Conservation (phyloP, 2,113 vertebrate species). For the Morone chrysops region DNA sequence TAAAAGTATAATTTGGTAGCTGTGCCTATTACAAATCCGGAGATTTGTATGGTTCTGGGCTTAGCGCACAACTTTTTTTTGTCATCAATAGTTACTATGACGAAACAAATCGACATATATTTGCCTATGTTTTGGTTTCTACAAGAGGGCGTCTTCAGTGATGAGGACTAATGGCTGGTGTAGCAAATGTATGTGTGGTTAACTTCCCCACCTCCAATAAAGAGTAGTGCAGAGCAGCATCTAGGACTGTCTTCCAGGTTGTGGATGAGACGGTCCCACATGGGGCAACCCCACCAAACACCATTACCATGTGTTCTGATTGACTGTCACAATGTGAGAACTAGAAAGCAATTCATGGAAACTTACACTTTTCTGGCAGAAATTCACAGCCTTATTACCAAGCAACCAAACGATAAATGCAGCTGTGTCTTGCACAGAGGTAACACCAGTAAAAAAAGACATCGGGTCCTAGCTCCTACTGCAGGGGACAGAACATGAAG, state of each 20-base stretch:
- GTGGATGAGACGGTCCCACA: background rate
- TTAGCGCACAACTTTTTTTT: too few relatives aligned
- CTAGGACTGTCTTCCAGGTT: background rate
- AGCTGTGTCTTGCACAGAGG: background rate
- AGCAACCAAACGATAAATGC: background rate
- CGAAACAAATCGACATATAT: too few relatives aligned
- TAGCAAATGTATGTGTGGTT: background rate
- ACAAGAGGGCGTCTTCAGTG: too few relatives aligned
- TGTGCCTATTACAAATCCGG: too few relatives aligned
- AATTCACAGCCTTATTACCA: background rate
- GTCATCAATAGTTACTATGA: too few relatives aligned
- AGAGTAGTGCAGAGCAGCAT: background rate
- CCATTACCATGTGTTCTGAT: background rate
- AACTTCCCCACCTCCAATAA: background rate
- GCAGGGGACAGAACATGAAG: background rate
- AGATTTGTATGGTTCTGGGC: too few relatives aligned
- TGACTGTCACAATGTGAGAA: background rate
- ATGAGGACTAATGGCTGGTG: background rate
- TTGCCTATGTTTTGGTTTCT: too few relatives aligned
- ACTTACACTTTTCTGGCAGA: background rate
- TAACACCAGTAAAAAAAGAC: background rate
- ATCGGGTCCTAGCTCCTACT: too few relatives aligned
- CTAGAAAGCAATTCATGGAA: background rate
- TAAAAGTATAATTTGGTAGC: too few relatives aligned
- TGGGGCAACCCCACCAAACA: too few relatives aligned